Evolutionary conservation across 1,140 invertebrate species (phyloP).

Genomic region (Drosophila biarmipes): DNA sequence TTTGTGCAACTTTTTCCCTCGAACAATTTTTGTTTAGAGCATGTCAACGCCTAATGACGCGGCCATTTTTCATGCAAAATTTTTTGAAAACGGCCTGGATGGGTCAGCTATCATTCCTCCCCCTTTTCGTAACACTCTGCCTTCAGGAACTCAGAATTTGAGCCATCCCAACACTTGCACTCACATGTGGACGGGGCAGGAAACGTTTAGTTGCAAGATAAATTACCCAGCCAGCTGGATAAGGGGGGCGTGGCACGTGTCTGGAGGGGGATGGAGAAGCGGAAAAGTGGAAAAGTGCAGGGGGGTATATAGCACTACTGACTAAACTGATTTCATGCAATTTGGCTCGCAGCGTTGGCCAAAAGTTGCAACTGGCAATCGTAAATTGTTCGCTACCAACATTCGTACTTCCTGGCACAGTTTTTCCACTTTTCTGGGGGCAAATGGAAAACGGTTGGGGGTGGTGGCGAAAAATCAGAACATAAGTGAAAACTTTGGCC

Average conservation of each 20-base stretch:
- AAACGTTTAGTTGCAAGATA: slow-evolving; percentile 79
- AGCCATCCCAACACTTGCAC: slow-evolving; percentile 44
- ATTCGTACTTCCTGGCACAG: slow-evolving; percentile 79
- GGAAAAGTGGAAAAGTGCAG: not conserved
- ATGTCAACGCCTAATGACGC: slow-evolving; percentile 80
- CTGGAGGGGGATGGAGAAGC: not conserved
- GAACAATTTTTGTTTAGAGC: slow-evolving; percentile 74
- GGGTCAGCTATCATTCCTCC: slow-evolving; percentile 41
- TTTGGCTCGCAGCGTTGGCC: slow-evolving; percentile 73
- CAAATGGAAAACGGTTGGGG: slow-evolving; percentile 5
- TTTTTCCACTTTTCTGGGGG: slow-evolving; percentile 29
- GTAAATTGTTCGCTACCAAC: slow-evolving; percentile 75
- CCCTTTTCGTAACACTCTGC: not conserved
- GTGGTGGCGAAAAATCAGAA: slow-evolving; percentile 70
- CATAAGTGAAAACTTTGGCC: slow-evolving; percentile 84
- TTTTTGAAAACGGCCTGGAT: slow-evolving; percentile 21
- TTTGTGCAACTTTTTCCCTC: slow-evolving; percentile 33
- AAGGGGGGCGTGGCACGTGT: slow-evolving; percentile 37
- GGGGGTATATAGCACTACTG: slow-evolving; percentile 35
- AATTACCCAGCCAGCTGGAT: slow-evolving; percentile 59
- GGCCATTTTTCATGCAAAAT: slow-evolving; percentile 71
- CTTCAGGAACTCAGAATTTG: slow-evolving; percentile 7
- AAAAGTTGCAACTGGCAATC: slow-evolving; percentile 72
- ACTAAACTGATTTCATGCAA: slow-evolving; percentile 82
- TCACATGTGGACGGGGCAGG: slow-evolving; percentile 54